Evolutionary conservation across 2,797 vertebrate genomes (phyloP).

Genomic region (Harpagifer antarcticus): DNA sequence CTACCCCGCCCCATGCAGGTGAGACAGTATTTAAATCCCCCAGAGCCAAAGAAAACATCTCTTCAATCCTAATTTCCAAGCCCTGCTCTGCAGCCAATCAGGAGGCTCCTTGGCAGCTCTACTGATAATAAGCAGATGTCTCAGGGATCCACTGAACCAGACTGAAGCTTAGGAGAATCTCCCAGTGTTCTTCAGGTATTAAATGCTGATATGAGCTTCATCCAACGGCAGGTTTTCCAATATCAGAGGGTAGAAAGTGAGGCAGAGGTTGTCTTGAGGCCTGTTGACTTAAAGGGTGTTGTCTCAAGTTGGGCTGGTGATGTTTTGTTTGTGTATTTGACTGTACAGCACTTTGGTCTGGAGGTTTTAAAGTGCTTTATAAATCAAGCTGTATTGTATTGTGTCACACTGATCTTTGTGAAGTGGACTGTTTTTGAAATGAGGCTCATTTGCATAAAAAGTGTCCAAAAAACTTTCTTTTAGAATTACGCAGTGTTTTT

Average conservation of each 20-base stretch:
- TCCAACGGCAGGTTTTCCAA: slow-evolving; percentile 32
- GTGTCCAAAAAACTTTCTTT: too few relatives aligned
- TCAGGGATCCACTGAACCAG: slow-evolving; percentile 38
- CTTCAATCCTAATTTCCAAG: slow-evolving; percentile 57
- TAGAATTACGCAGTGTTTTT: too few relatives aligned
- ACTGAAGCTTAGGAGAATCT: slow-evolving; percentile 58
- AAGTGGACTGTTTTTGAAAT: too few relatives aligned
- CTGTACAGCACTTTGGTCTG: too few relatives aligned
- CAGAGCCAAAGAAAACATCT: slow-evolving; percentile 47
- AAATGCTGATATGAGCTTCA: slow-evolving; percentile 45
- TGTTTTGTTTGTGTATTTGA: too few relatives aligned
- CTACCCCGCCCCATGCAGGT: slow-evolving; percentile 6
- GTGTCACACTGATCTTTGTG: too few relatives aligned
- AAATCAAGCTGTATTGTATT: too few relatives aligned
- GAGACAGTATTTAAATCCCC: slow-evolving; percentile 31
- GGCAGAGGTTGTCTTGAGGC: slow-evolving; percentile 12
- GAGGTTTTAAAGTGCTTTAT: too few relatives aligned
- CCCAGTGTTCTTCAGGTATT: slow-evolving; percentile 39
- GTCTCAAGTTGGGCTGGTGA: too few relatives aligned
- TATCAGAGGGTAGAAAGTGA: background rate
- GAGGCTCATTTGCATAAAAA: too few relatives aligned
- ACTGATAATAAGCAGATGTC: slow-evolving; percentile 33
- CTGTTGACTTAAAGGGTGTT: background rate
- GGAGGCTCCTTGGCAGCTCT: slow-evolving; percentile 8
- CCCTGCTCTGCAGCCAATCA: slow-evolving; percentile 44